These are phyloP conservation scores for Bruchidius siliquastri DNA, from an alignment of 2,888 invertebrate genomes.

Conservation along the genomic window DNA sequence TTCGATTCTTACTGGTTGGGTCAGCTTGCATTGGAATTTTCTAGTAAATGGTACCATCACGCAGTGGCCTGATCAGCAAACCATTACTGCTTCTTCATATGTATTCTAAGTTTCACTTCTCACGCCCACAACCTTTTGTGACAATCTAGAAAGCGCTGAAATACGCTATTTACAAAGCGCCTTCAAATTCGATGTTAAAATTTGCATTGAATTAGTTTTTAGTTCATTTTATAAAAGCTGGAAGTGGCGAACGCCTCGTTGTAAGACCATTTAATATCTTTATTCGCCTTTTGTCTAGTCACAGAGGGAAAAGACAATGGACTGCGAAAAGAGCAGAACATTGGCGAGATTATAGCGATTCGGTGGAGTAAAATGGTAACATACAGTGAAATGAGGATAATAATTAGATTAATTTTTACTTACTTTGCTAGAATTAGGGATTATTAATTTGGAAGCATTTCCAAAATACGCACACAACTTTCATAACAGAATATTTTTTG, in stretches of 20 bases:
- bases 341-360: neutral
- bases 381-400: neutral
- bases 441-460: too few species aligned
- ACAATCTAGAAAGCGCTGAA: neutral
- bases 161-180: neutral
- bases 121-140: neutral
- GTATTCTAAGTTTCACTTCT: neutral
- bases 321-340: neutral
- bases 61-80: too few species aligned
- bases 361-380: neutral
- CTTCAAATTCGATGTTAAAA: neutral
- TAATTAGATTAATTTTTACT: too few species aligned
- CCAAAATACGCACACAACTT: too few species aligned
- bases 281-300: neutral
- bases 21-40: too few species aligned
- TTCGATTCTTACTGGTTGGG: too few species aligned
- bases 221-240: neutral
- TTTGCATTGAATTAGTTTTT: neutral
- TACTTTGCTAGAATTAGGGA: too few species aligned
- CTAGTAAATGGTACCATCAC: too few species aligned
- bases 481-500: too few species aligned
- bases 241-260: neutral
- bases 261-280: neutral
- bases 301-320: neutral
- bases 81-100: too few species aligned